Evolutionary conservation across 2,888 invertebrate genomes (phyloP).

Genomic region (Piscicola geometra): DNA sequence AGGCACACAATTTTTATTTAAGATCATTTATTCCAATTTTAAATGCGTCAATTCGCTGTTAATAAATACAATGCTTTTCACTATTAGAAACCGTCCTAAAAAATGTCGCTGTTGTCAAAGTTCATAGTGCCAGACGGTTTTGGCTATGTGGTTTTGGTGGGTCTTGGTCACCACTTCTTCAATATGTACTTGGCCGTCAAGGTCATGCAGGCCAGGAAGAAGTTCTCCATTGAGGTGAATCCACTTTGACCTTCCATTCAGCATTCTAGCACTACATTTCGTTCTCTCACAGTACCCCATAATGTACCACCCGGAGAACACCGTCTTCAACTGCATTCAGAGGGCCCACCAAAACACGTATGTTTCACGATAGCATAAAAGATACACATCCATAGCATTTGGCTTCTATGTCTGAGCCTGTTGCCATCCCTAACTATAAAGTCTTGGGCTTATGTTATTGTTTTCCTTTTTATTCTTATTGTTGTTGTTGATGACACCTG

Average conservation of each 20-base stretch:
- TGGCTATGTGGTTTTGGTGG: slow-evolving; percentile 55
- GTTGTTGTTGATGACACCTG: slow-evolving; percentile 41
- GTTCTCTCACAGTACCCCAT: slow-evolving; percentile 53
- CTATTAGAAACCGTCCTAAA: background rate
- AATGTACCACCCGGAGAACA: slow-evolving; percentile 53
- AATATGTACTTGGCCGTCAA: slow-evolving; percentile 53
- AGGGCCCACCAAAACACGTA: slow-evolving; percentile 60
- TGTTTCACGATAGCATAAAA: too few relatives aligned
- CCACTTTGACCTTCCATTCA: slow-evolving; percentile 6
- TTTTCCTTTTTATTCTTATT: too few relatives aligned
- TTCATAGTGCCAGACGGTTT: slow-evolving; percentile 49
- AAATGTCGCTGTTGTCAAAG: slow-evolving; percentile 40
- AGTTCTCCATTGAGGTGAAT: slow-evolving; percentile 48
- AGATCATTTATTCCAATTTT: too few relatives aligned
- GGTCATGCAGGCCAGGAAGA: slow-evolving; percentile 53
- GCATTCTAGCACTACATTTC: background rate
- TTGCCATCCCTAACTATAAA: background rate
- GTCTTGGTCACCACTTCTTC: slow-evolving; percentile 52
- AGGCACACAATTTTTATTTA: too few relatives aligned
- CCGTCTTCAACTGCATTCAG: slow-evolving; percentile 57
- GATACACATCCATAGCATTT: background rate
- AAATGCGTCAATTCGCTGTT: too few relatives aligned
- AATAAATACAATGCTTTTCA: too few relatives aligned
- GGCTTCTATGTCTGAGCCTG: background rate
- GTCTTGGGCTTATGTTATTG: background rate